Percentiles rank a stretch among this genome's conserved stretches.
phyloP scores from a whole-genome alignment of 1,140 invertebrate genomes.

The Neodiprion lecontei region DNA sequence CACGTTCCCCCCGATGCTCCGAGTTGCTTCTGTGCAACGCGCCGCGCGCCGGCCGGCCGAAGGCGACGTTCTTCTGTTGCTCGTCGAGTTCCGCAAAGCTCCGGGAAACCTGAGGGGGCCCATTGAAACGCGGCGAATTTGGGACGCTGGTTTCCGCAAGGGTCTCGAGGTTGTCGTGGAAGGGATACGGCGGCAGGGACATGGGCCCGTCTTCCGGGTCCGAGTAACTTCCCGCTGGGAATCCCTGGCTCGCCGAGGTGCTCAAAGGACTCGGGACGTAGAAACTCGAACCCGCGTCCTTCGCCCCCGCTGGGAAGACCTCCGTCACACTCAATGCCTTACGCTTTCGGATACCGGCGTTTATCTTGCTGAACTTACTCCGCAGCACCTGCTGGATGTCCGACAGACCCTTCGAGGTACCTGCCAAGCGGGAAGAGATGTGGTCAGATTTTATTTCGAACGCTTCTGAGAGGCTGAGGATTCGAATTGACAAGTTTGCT shows the following conservation, averaged over 20 bases:
- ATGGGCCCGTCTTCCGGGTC: slow-evolving; percentile 33
- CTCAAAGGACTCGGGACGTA: slow-evolving; percentile 70
- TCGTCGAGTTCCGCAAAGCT: slow-evolving; percentile 15
- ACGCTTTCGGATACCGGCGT: slow-evolving; percentile 69
- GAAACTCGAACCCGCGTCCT: slow-evolving; percentile 60
- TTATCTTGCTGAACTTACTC: slow-evolving; percentile 71
- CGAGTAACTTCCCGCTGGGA: slow-evolving; percentile 35
- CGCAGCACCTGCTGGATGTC: slow-evolving; percentile 69
- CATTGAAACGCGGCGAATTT: slow-evolving; percentile 40
- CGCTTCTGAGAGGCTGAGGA: not conserved
- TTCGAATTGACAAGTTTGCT: not conserved
- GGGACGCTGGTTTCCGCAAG: slow-evolving; percentile 45
- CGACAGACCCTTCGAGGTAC: slow-evolving; percentile 53
- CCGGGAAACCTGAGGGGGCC: slow-evolving; percentile 18
- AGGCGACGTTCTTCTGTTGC: slow-evolving; percentile 30
- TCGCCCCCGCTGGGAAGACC: slow-evolving; percentile 62
- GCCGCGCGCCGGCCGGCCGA: slow-evolving; percentile 25
- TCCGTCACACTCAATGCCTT: slow-evolving; percentile 73
- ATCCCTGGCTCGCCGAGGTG: slow-evolving; percentile 45
- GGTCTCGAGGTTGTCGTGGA: slow-evolving; percentile 49
- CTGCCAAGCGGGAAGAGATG: slow-evolving; percentile 44
- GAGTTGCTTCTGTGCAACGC: slow-evolving; percentile 40
- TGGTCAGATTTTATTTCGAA: slow-evolving; percentile 8
- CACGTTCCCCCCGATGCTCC: slow-evolving; percentile 32
- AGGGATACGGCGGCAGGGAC: slow-evolving; percentile 47